Conservation (phyloP, 2,888 invertebrate genomes). For the Polyommatus icarus region DNA sequence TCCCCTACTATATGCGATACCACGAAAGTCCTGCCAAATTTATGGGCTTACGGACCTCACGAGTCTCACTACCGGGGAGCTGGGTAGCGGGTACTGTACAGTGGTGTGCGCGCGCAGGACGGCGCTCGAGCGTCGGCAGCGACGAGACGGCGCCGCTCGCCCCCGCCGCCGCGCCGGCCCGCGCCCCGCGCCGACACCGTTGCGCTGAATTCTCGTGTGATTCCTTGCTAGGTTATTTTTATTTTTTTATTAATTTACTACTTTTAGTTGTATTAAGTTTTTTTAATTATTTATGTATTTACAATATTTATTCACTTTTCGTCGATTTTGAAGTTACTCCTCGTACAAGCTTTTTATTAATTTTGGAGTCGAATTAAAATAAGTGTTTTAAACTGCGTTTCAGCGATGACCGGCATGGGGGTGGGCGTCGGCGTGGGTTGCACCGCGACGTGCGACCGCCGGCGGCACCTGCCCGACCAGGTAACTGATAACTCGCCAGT, state of each 20-base stretch:
- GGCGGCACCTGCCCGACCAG: conserved; percentile 64
- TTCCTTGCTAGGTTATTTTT: conserved; percentile 39
- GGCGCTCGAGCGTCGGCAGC: conserved; percentile 51
- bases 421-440: conserved; percentile 60
- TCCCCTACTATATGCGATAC: no score
- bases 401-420: conserved; percentile 72
- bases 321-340: not conserved
- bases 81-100: not conserved
- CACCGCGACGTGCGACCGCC: conserved; percentile 64
- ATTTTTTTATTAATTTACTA: not conserved
- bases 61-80: not conserved
- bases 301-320: conserved; percentile 21
- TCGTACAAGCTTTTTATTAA: no score
- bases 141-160: conserved; percentile 60
- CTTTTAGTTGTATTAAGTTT: not conserved
- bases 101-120: conserved; percentile 28
- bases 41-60: not conserved
- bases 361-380: not conserved
- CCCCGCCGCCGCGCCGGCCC: conserved; percentile 50
- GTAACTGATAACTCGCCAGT: conserved; percentile 52
- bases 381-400: not conserved
- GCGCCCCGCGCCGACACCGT: conserved; percentile 32
- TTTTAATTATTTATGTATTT: not conserved
- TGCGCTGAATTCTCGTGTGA: conserved; percentile 49
- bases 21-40: not conserved